Base-by-base conservation (phyloP, 1,140 invertebrate genomes). In the Callitettix versicolor region DNA sequence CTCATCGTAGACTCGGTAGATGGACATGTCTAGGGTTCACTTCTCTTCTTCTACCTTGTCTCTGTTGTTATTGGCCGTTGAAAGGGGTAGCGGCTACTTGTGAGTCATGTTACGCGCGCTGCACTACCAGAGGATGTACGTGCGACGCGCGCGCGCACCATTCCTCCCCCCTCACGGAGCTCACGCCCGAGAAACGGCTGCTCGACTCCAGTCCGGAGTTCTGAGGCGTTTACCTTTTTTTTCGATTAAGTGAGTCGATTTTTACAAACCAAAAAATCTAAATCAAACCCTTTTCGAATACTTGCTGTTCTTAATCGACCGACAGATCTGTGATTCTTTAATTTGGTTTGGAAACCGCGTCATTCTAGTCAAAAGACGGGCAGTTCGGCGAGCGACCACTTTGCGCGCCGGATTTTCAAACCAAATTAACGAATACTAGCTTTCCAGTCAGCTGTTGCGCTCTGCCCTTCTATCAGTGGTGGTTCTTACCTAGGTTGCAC, bases 41-140 rank as follows among this genome's bases (percentile, higher is more conserved):
- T 59, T 78, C 88, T 33, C 69, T 89, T 60, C 76, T 83, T 59
- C 76, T 95, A 69, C 92, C 92, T 57, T 95, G 91, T 71, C 76
- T 95, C 56, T 84, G 86, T 69, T 86, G 87, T 67, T 95, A 95
- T 72, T 94, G 89, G 88, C 92, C 92, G 52, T 78, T 92, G 67
- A 79, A 83, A 64, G 87, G 84, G 22, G 85, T 81, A 68, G 81
- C 91, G 58, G 79, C 80, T 55, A 72, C 82, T 48, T 84, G 84
- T 69, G 90, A 91, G 68, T 76, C 78, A 60, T 84, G 83, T 63
- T 93, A 95, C 72, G 85, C 86, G 56, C 77, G 81, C 58, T 83
- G 84, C 68, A 79, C 80, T 9, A 77, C 79, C 47, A 80, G 83
- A 61, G 86, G 86, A 54, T 85, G 83, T 63, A 67, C 72, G 24